Evolutionary conservation across 1,140 invertebrate species (phyloP), one percentile per base, ranked within the genome.

Genomic region (Pseudobourletiella spinata): DNA sequence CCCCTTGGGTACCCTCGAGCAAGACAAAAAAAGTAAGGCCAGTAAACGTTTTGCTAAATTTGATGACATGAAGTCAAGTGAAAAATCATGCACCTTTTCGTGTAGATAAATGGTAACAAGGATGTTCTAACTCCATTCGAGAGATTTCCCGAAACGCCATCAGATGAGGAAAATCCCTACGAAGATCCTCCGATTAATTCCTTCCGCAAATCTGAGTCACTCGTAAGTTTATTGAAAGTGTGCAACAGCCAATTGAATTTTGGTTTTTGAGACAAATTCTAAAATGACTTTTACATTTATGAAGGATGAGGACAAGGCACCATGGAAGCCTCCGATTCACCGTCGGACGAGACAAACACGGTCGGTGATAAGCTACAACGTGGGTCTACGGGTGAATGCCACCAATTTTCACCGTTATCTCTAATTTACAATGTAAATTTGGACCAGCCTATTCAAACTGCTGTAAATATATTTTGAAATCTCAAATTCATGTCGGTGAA

Each of bases 51-150:
- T n/a, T n/a, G n/a, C n/a, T n/a, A n/a, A n/a, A n/a, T n/a, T n/a
- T n/a, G n/a, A n/a, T n/a, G n/a, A n/a, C n/a, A n/a, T n/a, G n/a
- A n/a, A n/a, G n/a, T n/a, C n/a, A n/a, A n/a, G n/a, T n/a, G n/a
- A n/a, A n/a, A n/a, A n/a, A n/a, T n/a, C n/a, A n/a, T n/a, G n/a
- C n/a, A n/a, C 43, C 52, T 2, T 28, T 57, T n/a, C 44, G 1
- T 14, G 42, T 26, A 59, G 52, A 68, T 68, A 11, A 68, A 68
- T 44, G 66, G 66, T 8, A 68, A 68, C 26, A 68, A 68, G 61
- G 66, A 68, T 59, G 66, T 68, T 15, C 42, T 68, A 4, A 4
- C 30, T 1, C 66, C 66, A 15, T 29, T 68, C 14, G 61, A 65
- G 30, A 59, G 46, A 42, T 65, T 68, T 50, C 66, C 66, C 1